A percentile compares a stretch with the other conserved stretches of the same genome.
Evolutionary conservation across 2,113 vertebrate species (phyloP).

Genomic region (Paradisaea rubra): DNA sequence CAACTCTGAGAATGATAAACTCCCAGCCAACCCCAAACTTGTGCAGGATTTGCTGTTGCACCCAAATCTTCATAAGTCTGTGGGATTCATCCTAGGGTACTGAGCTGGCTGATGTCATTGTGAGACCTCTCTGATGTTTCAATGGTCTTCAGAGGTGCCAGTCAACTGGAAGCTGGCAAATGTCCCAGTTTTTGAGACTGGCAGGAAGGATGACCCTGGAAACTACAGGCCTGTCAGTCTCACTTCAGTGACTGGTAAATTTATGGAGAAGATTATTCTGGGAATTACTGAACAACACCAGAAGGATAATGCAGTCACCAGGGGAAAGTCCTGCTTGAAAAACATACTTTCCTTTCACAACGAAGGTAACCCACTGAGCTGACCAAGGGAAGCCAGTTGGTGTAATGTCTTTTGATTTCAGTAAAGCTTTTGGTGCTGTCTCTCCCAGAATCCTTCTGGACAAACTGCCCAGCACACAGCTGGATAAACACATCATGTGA

Average conservation of each 20-base stretch:
- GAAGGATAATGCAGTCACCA: background rate
- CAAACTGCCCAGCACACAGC: background rate
- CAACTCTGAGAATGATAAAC: background rate
- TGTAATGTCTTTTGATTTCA: background rate
- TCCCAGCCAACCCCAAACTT: background rate
- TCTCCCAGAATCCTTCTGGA: background rate
- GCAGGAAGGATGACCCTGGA: background rate
- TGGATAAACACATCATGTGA: background rate
- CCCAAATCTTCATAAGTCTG: accelerated
- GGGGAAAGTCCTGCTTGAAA: background rate
- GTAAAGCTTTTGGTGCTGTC: background rate
- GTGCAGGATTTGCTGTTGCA: background rate
- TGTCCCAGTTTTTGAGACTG: background rate
- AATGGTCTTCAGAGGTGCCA: background rate
- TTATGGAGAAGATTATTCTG: background rate
- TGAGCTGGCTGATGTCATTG: background rate
- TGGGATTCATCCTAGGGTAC: background rate
- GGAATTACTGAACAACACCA: background rate
- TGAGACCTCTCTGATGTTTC: background rate
- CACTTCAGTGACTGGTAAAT: background rate
- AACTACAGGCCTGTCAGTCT: background rate
- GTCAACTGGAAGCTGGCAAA: background rate
- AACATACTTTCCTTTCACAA: background rate
- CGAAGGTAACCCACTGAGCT: background rate
- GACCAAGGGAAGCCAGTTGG: background rate